Percentiles rank a stretch among this genome's conserved stretches.
These are phyloP conservation scores for Agrotis puta DNA, from an alignment of 2,888 invertebrate genomes.

Conservation along the genomic window DNA sequence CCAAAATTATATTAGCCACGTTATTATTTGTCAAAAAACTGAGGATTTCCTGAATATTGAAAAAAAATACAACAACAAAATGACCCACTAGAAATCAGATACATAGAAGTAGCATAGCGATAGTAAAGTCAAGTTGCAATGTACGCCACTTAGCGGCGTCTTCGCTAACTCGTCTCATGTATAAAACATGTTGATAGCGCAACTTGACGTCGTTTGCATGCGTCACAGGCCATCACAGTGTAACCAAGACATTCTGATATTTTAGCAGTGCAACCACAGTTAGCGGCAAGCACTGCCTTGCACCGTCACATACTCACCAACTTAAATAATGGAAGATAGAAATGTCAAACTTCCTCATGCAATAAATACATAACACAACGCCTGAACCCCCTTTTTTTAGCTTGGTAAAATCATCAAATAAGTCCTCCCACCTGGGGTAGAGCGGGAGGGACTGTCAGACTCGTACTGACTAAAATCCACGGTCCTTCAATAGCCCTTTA, in stretches of 20 bases:
- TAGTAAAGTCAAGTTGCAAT: not conserved
- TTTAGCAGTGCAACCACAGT: slow-evolving; percentile 49
- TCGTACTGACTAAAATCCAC: too few relatives aligned
- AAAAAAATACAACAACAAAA: slow-evolving; percentile 4
- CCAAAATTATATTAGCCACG: not conserved
- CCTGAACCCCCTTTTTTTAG: too few relatives aligned
- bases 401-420: too few relatives aligned
- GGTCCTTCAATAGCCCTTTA: too few relatives aligned
- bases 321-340: slow-evolving; percentile 12
- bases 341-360: slow-evolving; percentile 30
- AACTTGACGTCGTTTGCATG: slow-evolving; percentile 44
- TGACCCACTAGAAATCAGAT: not conserved
- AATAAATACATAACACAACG: slow-evolving; percentile 36
- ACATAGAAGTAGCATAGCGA: not conserved
- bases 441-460: too few relatives aligned
- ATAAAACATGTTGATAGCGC: slow-evolving; percentile 42
- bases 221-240: slow-evolving; percentile 27
- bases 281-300: slow-evolving; percentile 61
- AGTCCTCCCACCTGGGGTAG: too few relatives aligned
- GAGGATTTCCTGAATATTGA: too few relatives aligned
- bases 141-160: slow-evolving; percentile 16
- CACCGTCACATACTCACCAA: slow-evolving; percentile 48
- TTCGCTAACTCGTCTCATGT: slow-evolving; percentile 35
- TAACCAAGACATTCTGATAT: slow-evolving; percentile 47
- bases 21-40: not conserved